Percentiles rank a stretch among this genome's conserved stretches.
These are phyloP conservation scores for Drosophila picticornis DNA, from an alignment of 2,888 invertebrate genomes.

Conservation along the genomic window DNA sequence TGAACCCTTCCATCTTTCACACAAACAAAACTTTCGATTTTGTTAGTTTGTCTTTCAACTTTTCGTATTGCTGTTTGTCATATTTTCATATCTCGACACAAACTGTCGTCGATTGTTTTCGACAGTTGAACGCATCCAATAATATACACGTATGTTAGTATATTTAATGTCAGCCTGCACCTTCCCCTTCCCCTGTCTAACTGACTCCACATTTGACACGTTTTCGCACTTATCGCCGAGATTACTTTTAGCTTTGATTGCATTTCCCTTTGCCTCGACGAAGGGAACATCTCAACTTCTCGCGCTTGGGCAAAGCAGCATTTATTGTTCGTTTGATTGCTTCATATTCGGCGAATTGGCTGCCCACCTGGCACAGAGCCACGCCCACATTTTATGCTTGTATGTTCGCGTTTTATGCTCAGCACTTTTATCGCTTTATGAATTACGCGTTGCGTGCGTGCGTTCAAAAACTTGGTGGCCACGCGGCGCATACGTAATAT, in stretches of 20 bases:
- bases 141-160: conserved; percentile 35
- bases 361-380: conserved; percentile 30
- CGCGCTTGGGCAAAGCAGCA: conserved; percentile 38
- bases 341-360: conserved; percentile 63
- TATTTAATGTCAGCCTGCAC: conserved; percentile 50
- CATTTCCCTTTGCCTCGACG: conserved; percentile 45
- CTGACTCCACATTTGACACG: conserved; percentile 66
- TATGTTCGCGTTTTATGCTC: conserved; percentile 63
- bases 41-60: conserved; percentile 41
- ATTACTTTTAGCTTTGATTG: conserved; percentile 80
- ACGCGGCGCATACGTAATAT: conserved; percentile 72
- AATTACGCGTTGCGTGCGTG: conserved; percentile 72
- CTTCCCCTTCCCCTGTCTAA: background rate
- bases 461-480: conserved; percentile 38
- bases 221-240: conserved; percentile 80
- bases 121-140: conserved; percentile 42
- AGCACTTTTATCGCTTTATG: conserved; percentile 76
- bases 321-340: conserved; percentile 77
- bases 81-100: conserved; percentile 54
- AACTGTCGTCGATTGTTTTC: conserved; percentile 63
- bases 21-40: background rate
- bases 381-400: conserved; percentile 58
- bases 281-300: conserved; percentile 23
- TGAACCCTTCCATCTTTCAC: conserved; percentile 3
- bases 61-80: conserved; percentile 46